Evolutionary conservation across 2,797 vertebrate species (phyloP), one percentile per base, ranked within the genome.

Genomic region (Picus viridis): DNA sequence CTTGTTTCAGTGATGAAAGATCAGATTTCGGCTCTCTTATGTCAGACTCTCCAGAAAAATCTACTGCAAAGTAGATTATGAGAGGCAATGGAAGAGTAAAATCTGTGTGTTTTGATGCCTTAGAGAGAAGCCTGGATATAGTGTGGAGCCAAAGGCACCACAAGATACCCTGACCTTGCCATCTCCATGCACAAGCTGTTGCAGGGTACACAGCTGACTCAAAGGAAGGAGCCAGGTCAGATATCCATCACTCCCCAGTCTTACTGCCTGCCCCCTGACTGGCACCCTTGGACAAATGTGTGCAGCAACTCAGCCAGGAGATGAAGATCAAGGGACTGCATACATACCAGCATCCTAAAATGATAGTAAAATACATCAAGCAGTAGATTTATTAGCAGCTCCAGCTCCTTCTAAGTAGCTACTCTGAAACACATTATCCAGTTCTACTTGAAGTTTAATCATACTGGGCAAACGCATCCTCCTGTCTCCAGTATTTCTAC

Each of bases 371-470:
- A 63, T 15, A 70, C 30, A 39, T 16, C 10, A 53, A 16, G 12
- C 65, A 70, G 65, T 32, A 63, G 62, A 30, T 89, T 75, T 54
- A 69, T 26, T 32, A 79, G 51, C 59, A 56, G 63, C 26, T 90
- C 82, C 49, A 27, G 29, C 41, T 89, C 49, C 65, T 86, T 76
- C 39, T 30, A 73, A 89, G 39, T 32, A 82, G 57, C 16, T 71
- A 63, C 13, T 7, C 63, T 47, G 78, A 78, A 92, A 90, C 26
- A 39, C 27, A 20, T 43, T 56, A 59, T 61, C 6, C 34, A 77
- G 12, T 63, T 89, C 69, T 78, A 92, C 57, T 61, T 90, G 47
- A 49, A 88, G 64, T 58, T 47, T 87, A 81, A 79, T 30, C 51
- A 72, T 53, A 70, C 17, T 78, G 41, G 87, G 73, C 71, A 85